These are phyloP conservation scores for Pitangus sulphuratus DNA, from an alignment of 2,797 vertebrate species.

Conservation along the genomic window DNA sequence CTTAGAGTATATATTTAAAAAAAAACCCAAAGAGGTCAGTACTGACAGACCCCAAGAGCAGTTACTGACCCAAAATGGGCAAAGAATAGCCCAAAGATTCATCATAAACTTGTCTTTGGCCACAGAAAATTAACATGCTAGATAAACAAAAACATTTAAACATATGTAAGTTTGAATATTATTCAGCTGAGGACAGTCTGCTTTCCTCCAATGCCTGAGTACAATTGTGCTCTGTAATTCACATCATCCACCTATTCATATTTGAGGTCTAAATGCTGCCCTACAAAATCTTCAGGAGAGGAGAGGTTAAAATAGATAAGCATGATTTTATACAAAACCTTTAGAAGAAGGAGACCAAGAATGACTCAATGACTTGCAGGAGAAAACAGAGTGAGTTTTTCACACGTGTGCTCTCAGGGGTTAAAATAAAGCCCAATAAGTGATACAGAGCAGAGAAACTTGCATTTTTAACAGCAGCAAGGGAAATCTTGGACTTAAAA, in stretches of 20 bases:
- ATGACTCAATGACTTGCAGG: not conserved
- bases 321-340: not conserved
- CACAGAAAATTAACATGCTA: not conserved
- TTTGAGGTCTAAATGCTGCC: not conserved
- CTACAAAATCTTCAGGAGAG: not conserved
- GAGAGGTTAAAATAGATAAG: not conserved
- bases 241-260: not conserved
- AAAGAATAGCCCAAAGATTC: not conserved
- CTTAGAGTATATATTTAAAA: rapidly evolving
- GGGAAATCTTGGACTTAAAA: not conserved
- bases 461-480: not conserved
- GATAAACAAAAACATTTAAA: not conserved
- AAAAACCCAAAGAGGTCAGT: not conserved
- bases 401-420: not conserved
- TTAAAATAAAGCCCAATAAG: not conserved
- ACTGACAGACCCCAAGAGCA: not conserved
- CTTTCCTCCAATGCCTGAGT: not conserved
- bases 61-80: not conserved
- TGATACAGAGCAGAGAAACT: rapidly evolving
- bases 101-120: not conserved
- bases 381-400: not conserved
- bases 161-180: not conserved
- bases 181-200: not conserved
- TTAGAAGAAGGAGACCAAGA: not conserved
- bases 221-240: not conserved